Percentiles rank a stretch among this genome's conserved stretches.
Evolutionary conservation across 2,113 vertebrate genomes (phyloP).

Genomic region (Microcebus griseorufus): DNA sequence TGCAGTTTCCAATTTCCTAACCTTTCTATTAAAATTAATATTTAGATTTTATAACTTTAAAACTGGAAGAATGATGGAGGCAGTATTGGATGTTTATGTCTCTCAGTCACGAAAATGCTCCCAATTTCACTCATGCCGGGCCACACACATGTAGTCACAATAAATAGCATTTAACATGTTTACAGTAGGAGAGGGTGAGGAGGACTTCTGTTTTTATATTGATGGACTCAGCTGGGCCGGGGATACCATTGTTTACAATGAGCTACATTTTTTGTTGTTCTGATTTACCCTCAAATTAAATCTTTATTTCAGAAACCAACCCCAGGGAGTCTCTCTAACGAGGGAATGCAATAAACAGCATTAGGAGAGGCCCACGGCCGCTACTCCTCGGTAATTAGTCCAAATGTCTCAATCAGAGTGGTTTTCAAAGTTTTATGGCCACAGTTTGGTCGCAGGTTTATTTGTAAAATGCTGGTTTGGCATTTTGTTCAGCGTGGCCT

Average conservation of each 20-base stretch:
- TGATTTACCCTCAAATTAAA: constrained; percentile 88
- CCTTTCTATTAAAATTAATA: constrained; percentile 91
- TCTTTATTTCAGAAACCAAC: constrained; percentile 89
- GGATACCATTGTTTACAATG: constrained; percentile 90
- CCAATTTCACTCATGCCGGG: constrained; percentile 86
- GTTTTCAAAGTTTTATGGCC: constrained; percentile 84
- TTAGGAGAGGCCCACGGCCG: constrained; percentile 80
- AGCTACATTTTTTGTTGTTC: constrained; percentile 90
- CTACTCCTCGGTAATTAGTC: constrained; percentile 83
- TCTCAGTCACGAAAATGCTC: constrained; percentile 90
- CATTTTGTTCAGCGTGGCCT: constrained; percentile 77
- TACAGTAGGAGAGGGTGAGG: constrained; percentile 91
- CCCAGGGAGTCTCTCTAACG: constrained; percentile 87
- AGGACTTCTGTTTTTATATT: constrained; percentile 90
- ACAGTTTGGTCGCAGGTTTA: constrained; percentile 83
- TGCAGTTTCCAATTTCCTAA: constrained; percentile 81
- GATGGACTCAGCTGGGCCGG: constrained; percentile 89
- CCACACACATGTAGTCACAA: constrained; percentile 91
- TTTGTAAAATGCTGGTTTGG: constrained; percentile 85
- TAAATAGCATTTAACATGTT: constrained; percentile 96
- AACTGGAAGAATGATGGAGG: constrained; percentile 85
- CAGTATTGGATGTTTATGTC: constrained; percentile 87
- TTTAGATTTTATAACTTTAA: constrained; percentile 87
- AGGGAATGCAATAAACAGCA: constrained; percentile 88
- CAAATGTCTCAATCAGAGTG: constrained; percentile 84